Conservation (phyloP, 2,888 invertebrate species). For the Scaptomyza tumidula region DNA sequence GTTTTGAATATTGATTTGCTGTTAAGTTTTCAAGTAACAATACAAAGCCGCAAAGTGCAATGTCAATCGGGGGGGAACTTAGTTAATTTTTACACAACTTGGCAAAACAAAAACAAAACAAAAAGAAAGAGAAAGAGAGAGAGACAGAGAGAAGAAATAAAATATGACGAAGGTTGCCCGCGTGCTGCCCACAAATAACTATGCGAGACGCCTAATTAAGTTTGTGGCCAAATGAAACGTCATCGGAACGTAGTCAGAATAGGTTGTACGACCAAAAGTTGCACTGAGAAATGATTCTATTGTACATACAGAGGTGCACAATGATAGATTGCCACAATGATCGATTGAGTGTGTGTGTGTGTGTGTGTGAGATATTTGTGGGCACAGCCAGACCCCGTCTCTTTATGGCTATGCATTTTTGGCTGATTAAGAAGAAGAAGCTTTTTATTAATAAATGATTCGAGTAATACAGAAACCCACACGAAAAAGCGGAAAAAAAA, state of each 20-base stretch:
- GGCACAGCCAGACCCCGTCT: conserved; percentile 33
- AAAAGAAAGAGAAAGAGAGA: neutral
- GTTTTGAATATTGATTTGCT: no score
- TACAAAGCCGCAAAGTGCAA: conserved; percentile 37
- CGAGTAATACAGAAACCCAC: conserved; percentile 17
- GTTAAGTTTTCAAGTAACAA: neutral
- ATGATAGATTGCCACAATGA: conserved; percentile 37
- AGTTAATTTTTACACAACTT: conserved; percentile 17
- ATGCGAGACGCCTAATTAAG: conserved; percentile 57
- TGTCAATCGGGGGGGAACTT: conserved; percentile 24
- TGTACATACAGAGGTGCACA: conserved; percentile 3
- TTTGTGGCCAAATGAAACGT: conserved; percentile 44
- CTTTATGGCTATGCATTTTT: conserved; percentile 19
- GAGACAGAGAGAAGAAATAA: neutral
- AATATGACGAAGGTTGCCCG: conserved; percentile 24
- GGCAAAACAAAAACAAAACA: conserved; percentile 24
- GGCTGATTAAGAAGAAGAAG: conserved; percentile 32
- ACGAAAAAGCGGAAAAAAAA: conserved; percentile 1
- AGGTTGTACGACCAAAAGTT: conserved; percentile 38
- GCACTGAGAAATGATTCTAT: conserved; percentile 25
- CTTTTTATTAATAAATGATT: neutral
- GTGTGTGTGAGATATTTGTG: conserved; percentile 30
- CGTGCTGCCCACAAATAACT: conserved; percentile 41
- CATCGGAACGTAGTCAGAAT: conserved; percentile 12
- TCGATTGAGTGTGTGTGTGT: conserved; percentile 28